Base-by-base conservation (phyloP, 1,140 invertebrate genomes). In the Plutomurus gul region DNA sequence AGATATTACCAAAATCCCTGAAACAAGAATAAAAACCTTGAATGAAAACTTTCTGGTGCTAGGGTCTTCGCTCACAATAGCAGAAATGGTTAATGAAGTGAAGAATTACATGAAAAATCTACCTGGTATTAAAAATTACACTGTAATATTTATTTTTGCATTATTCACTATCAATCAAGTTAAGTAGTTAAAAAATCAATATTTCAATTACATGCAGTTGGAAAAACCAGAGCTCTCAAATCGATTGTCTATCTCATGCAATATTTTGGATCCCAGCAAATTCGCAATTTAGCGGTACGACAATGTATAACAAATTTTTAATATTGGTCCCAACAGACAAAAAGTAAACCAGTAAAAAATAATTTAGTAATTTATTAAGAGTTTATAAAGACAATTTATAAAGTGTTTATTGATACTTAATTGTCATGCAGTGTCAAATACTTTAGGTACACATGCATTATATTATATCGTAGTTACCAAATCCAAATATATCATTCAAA, bases 1-100 rank as follows among this genome's bases (percentile, higher is more conserved):
- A 7, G 56, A 65, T 27, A 65, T 65, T 18, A 65, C 56, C 4
- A 65, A 65, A 33, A 65, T 65, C 8, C 56, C 30, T 33, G 56
- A 65, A 33, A 65, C 56, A 13, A 65, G 30, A 33, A 6, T 65
- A 4, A n/a, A 13, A 16, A 33, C 16, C 4, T 30, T 65, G 4
- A 33, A 11, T 13, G n/a, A 22, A 3, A 47, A 49, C 27, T 30
- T 25, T 3, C 18, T 46, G 51, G 51, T 16, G 4, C 18, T 81
- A 16, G 80, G 80, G 60, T 72, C 76, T 25, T 43, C 76, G 1
- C n/a, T 78, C 3, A 81, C 80, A 13, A 75, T 81, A 74, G 30
- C 20, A 20, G 80, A 81, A 47, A 40, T 76, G 72, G 30, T 77
- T 2, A 22, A 40, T 5, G 33, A 75, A 33, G 18, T 78, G 7